Conservation (phyloP, 2,113 vertebrate species). For the Rhabdornis inornatus region DNA sequence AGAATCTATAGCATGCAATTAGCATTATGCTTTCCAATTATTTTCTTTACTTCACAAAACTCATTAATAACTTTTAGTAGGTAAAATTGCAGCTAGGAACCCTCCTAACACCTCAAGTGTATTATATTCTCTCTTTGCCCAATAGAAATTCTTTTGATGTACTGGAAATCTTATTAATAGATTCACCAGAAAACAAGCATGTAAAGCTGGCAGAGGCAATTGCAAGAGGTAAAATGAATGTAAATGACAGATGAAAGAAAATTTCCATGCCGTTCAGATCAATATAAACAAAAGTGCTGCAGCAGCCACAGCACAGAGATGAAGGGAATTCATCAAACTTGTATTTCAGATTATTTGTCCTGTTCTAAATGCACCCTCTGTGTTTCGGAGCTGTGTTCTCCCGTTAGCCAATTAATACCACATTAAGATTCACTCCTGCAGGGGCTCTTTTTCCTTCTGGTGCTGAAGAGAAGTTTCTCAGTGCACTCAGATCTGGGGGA, state of each 20-base stretch:
- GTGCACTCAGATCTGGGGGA: background rate
- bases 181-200: constrained; percentile 53
- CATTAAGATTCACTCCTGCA: constrained; percentile 49
- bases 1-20: constrained; percentile 39
- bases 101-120: background rate
- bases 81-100: constrained; percentile 12
- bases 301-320: constrained; percentile 9
- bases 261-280: constrained; percentile 33
- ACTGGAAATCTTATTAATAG: constrained; percentile 48
- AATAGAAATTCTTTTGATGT: constrained; percentile 47
- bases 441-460: background rate
- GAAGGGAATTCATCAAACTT: constrained; percentile 44
- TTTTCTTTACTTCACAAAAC: constrained; percentile 1
- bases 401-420: constrained; percentile 19
- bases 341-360: constrained; percentile 15
- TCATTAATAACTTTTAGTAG: constrained; percentile 51
- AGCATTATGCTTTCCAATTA: constrained; percentile 4
- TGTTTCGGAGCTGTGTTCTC: background rate
- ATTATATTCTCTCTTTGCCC: constrained; percentile 16
- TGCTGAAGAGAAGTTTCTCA: background rate
- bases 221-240: constrained; percentile 54
- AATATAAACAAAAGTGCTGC: constrained; percentile 43
- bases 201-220: constrained; percentile 47
- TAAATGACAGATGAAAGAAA: constrained; percentile 64
- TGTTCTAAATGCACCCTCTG: constrained; percentile 35